These are phyloP conservation scores for Okapia johnstoni DNA, from an alignment of 2,113 vertebrate species.

Conservation along the genomic window DNA sequence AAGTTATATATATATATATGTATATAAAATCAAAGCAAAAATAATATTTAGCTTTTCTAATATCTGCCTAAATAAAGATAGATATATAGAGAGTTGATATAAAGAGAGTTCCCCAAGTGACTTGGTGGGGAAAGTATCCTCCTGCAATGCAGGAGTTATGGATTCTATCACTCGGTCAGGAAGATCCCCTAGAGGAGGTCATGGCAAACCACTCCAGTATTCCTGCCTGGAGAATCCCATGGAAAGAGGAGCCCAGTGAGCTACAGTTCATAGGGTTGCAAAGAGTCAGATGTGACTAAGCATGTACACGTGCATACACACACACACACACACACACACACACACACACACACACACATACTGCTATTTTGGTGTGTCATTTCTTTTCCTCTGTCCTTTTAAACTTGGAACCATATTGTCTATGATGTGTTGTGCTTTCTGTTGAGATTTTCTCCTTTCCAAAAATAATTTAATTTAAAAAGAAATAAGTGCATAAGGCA, in stretches of 20 bases:
- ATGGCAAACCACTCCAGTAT: not conserved
- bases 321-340: not conserved
- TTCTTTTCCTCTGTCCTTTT: not conserved
- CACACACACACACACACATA: not conserved
- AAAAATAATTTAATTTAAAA: not conserved
- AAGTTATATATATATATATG: not conserved
- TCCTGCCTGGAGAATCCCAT: not conserved
- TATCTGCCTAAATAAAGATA: not conserved
- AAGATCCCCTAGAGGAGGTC: not conserved
- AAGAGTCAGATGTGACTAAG: not conserved
- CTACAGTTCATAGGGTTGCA: not conserved
- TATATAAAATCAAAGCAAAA: not conserved
- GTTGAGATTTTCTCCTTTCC: not conserved
- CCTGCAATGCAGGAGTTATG: not conserved
- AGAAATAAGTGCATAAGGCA: not conserved
- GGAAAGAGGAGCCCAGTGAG: not conserved
- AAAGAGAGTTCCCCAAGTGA: not conserved
- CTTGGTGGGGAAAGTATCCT: not conserved
- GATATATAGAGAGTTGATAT: not conserved
- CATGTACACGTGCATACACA: fast-evolving
- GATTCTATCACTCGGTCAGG: not conserved
- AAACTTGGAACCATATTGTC: not conserved
- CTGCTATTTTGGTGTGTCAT: not conserved
- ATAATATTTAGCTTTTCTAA: not conserved
- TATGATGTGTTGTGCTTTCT: not conserved